Evolutionary conservation across 2,888 invertebrate species (phyloP), one percentile per base, ranked within the genome.

Genomic region (Panzeria rudis): DNA sequence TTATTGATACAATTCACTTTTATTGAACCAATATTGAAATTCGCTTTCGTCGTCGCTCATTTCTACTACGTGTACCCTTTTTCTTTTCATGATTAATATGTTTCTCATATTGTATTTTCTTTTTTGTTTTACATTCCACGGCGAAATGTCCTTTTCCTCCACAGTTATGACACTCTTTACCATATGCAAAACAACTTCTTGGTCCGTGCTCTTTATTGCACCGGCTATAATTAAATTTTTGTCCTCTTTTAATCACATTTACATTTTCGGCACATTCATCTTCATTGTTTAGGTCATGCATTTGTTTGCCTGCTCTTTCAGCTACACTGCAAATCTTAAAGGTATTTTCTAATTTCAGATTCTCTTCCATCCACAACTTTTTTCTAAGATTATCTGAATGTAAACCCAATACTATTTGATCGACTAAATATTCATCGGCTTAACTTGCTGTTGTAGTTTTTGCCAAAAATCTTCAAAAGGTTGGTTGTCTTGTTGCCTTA

Each of bases 201-300:
- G 62, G 41, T n/a, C 23, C 20, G n/a, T 64, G 62, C 13, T 41
- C 62, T 62, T 64, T 44, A 44, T 64, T 64, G 23, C 62, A 64
- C 41, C 41, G 62, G 23, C n/a, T 38, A 8, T 20, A 38, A 20
- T 62, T 44, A 44, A 23, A 41, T 44, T 41, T 64, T 64, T 64
- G 62, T 64, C 41, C 41, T 35, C 35, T 59, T 35, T 59, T 59
- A 35, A 59, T 35, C 35, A n/a, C 11, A 35, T 25, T 59, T 17
- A 64, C 62, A 38, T 8, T 38, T 62, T 38, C 61, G 38, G 15
- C 11, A 62, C 17, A 20, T 62, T 62, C 59, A 17, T 23, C 59
- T 56, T 56, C 56, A 35, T n/a, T 61, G 35, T 35, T 61, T 61
- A 61, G 5, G 11, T 54, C 25, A 54, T 54, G 25, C 25, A 54